Base-by-base conservation (phyloP, 2,888 invertebrate species). In the Onchidella celtica region DNA sequence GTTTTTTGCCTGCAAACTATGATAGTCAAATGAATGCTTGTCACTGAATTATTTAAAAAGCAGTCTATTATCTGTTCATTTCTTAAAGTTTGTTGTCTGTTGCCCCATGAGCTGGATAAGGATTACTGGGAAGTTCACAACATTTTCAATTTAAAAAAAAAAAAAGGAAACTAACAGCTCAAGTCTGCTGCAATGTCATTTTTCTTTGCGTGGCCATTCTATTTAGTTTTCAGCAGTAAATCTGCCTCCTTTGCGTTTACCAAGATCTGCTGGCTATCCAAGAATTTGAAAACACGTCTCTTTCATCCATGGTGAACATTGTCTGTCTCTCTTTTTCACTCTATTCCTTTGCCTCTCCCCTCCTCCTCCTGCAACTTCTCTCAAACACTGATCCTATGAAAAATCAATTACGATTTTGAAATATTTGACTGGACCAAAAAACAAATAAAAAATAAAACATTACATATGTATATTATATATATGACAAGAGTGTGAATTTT, bases 41-140 rank as follows among this genome's bases (percentile, higher is more conserved):
- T 27, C 29, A 11, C 17, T 34, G 57, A 38, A 61, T 66, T 57
- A 57, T 77, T 75, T 68, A 68, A 76, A 69, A 78, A 61, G 78
- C 78, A 78, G 78, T 78, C 78, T 40, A 24, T 40, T 70, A 57
- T 78, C 78, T 78, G 78, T 78, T 70, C 61, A 78, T 78, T 17
- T 61, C 65, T 21, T 14, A 11, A 6, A n/a, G n/a, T n/a, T 68
- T n/a, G 6, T 24, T 6, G n/a, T 21, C 40, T 32, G 74, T 61
- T 74, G 74, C 21, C 74, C 29, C 34, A 24, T 3, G 40, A 75
- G 40, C 29, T 70, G 29, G 47, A 29, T 69, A 24, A 69, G 47
- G 17, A 47, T 47, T 17, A 47, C n/a, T n/a, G n/a, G n/a, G n/a
- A n/a, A n/a, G 47, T 47, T 6, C 47, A 47, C 47, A 47, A 47